phyloP scores from a whole-genome alignment of 2,888 invertebrate species.

The Cheilosia vernalis region DNA sequence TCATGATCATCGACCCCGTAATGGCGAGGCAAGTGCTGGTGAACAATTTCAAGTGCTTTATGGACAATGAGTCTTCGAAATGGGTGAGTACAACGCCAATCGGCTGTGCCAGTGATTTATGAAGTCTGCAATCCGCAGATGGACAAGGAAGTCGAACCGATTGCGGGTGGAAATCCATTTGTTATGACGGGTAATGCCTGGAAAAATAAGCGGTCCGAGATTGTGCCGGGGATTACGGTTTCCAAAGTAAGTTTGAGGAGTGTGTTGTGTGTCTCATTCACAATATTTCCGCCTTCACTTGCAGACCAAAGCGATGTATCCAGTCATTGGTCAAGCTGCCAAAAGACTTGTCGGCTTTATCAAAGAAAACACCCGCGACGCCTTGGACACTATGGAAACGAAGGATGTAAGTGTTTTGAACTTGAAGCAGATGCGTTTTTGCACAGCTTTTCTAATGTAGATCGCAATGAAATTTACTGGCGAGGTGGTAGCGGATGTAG shows the following conservation, averaged over 20 bases:
- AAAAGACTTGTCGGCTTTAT: conserved; percentile 39
- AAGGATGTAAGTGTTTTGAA: conserved; percentile 77
- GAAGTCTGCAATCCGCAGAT: conserved; percentile 35
- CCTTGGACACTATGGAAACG: conserved; percentile 76
- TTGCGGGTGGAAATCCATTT: conserved; percentile 78
- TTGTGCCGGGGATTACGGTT: conserved; percentile 75
- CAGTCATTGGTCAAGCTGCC: conserved; percentile 54
- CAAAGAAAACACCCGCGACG: conserved; percentile 16
- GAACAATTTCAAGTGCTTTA: conserved; percentile 81
- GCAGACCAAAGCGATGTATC: conserved; percentile 72
- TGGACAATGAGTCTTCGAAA: conserved; percentile 78
- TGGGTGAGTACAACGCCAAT: conserved; percentile 49
- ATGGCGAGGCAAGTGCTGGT: conserved; percentile 82
- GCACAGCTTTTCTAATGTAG: conserved; percentile 67
- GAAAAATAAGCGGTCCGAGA: conserved; percentile 77
- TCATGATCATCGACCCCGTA: conserved; percentile 82
- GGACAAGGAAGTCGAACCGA: conserved; percentile 75
- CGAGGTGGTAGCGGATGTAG: conserved; percentile 79
- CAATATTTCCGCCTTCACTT: neutral
- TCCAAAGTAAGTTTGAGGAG: conserved; percentile 30
- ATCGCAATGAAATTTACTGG: conserved; percentile 78
- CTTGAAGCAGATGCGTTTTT: neutral
- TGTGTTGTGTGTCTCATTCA: no score
- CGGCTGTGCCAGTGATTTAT: no score
- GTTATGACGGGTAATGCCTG: conserved; percentile 77